Conservation (phyloP, 2,888 invertebrate genomes). For the Dorcus parallelipipedus region DNA sequence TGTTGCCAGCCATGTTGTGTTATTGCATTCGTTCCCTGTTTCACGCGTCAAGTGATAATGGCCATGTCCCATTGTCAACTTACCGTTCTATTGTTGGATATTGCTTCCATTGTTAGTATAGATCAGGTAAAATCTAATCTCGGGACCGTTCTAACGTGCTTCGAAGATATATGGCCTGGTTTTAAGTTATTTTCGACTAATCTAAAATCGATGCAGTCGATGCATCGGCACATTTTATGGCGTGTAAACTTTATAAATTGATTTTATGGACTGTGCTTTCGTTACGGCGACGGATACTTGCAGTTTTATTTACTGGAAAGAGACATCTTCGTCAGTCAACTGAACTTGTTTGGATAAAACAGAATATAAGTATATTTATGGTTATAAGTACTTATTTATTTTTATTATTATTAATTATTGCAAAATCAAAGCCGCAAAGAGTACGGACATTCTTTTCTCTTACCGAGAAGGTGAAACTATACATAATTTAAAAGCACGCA, state of each 20-base stretch:
- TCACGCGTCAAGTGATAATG: slow-evolving; percentile 36
- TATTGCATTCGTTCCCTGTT: slow-evolving; percentile 29
- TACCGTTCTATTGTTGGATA: slow-evolving; percentile 9
- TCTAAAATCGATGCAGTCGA: slow-evolving; percentile 25
- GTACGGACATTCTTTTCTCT: no score
- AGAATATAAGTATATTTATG: no score
- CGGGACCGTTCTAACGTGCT: slow-evolving; percentile 21
- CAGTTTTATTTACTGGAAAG: slow-evolving; percentile 27
- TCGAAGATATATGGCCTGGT: slow-evolving; percentile 29
- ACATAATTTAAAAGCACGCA: not conserved
- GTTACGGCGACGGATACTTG: slow-evolving; percentile 14
- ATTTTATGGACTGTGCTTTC: slow-evolving; percentile 26
- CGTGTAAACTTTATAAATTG: slow-evolving; percentile 36
- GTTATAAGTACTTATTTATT: no score
- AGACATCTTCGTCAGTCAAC: not conserved
- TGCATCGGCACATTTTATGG: slow-evolving; percentile 35
- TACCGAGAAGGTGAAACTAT: not conserved
- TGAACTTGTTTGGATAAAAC: no score
- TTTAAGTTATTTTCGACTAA: slow-evolving; percentile 28
- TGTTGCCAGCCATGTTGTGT: slow-evolving; percentile 20
- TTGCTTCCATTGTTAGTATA: slow-evolving; percentile 20
- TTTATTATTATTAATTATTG: no score
- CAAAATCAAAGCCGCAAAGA: no score
- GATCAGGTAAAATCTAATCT: slow-evolving; percentile 29
- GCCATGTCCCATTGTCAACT: slow-evolving; percentile 33